Evolutionary conservation across 2,797 vertebrate species (phyloP).

Genomic region (Onychomys arenicola): DNA sequence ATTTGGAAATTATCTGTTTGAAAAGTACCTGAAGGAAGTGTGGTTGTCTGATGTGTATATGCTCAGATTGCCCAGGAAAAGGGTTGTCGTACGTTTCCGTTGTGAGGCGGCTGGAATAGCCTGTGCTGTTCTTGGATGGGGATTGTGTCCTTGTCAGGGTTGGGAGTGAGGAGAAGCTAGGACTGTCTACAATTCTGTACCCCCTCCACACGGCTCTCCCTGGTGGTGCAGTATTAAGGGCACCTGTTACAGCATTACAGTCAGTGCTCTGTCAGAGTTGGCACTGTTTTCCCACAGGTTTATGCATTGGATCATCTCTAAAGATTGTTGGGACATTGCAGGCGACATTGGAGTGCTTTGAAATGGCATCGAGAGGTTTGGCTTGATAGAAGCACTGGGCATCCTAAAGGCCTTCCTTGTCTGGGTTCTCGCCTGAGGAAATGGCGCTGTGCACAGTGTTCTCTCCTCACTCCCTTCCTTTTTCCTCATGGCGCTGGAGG

Average conservation of each 20-base stretch:
- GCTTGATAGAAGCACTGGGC: background rate
- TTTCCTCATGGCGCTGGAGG: background rate
- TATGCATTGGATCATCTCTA: constrained; percentile 61
- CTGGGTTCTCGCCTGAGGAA: background rate
- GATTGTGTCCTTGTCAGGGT: background rate
- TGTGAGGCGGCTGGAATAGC: background rate
- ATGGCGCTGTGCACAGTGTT: background rate
- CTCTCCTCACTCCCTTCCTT: background rate
- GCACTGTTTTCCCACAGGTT: constrained; percentile 70
- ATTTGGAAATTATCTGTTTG: constrained; percentile 46
- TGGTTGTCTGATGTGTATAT: background rate
- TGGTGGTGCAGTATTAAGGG: constrained; percentile 71
- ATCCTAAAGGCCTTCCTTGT: background rate
- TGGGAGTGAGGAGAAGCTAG: background rate
- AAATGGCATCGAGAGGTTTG: background rate
- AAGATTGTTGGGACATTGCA: constrained; percentile 69
- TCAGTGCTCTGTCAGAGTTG: constrained; percentile 81
- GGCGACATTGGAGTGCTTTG: constrained; percentile 48
- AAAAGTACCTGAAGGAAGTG: constrained; percentile 27
- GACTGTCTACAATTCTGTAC: background rate
- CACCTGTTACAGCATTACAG: constrained; percentile 72
- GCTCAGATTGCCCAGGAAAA: background rate
- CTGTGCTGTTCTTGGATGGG: background rate
- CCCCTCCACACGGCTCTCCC: constrained; percentile 68
- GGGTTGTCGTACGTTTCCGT: background rate